Evolutionary conservation across 2,888 invertebrate species (phyloP).

Genomic region (Caenorhabditis japonica): DNA sequence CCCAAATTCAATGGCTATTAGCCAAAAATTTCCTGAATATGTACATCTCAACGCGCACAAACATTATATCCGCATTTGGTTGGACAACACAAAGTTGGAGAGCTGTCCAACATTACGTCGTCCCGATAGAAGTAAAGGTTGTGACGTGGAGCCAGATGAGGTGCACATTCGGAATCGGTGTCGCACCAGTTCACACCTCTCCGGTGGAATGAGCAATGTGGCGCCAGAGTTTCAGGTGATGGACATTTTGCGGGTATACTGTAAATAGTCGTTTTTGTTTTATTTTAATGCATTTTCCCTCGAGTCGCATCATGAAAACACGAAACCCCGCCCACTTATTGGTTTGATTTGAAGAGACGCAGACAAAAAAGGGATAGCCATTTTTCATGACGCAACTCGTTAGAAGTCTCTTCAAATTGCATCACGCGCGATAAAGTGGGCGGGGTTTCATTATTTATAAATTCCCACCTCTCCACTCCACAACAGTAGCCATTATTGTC

Average conservation of each 20-base stretch:
- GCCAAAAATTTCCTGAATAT: too few relatives aligned
- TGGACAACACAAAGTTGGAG: slow-evolving; percentile 38
- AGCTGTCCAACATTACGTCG: slow-evolving; percentile 12
- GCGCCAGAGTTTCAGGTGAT: slow-evolving; percentile 20
- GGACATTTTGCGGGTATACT: slow-evolving; percentile 35
- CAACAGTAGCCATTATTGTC: slow-evolving; percentile 47
- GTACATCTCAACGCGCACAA: slow-evolving; percentile 40
- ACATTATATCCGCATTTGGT: slow-evolving; percentile 51
- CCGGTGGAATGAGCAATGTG: slow-evolving; percentile 24
- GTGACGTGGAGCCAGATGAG: slow-evolving; percentile 39
- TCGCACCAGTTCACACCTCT: slow-evolving; percentile 46
- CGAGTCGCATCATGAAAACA: too few relatives aligned
- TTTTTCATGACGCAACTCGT: too few relatives aligned
- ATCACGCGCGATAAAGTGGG: too few relatives aligned
- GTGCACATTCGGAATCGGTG: slow-evolving; percentile 41
- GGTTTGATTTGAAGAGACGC: slow-evolving; percentile 2
- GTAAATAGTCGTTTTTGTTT: too few relatives aligned
- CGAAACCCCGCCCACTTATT: too few relatives aligned
- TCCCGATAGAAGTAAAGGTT: slow-evolving; percentile 29
- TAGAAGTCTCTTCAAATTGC: too few relatives aligned
- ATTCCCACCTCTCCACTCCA: slow-evolving; percentile 20
- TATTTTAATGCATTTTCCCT: too few relatives aligned
- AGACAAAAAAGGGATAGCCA: too few relatives aligned
- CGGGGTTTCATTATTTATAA: too few relatives aligned
- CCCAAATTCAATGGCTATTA: too few relatives aligned